phyloP scores from a whole-genome alignment of 2,113 vertebrate genomes.

The Trachemys scripta region DNA sequence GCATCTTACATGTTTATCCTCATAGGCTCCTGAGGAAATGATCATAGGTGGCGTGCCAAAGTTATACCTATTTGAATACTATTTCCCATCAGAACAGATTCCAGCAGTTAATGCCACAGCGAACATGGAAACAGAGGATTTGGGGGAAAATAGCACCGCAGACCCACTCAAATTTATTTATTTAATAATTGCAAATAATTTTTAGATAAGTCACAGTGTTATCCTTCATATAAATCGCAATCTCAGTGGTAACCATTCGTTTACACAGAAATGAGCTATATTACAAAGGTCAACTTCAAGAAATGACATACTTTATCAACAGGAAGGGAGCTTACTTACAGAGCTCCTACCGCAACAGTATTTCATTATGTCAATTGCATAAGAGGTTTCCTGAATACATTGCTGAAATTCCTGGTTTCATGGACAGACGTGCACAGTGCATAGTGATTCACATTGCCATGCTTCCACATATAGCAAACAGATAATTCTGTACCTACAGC shows the following conservation, averaged over 20 bases:
- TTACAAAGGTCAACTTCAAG: slow-evolving; percentile 34
- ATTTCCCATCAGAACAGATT: slow-evolving; percentile 23
- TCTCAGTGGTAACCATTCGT: slow-evolving; percentile 46
- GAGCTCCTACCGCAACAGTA: background rate
- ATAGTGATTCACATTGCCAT: background rate
- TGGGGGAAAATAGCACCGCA: background rate
- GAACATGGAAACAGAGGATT: background rate
- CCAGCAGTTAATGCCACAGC: background rate
- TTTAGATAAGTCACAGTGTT: slow-evolving; percentile 50
- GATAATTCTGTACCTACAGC: background rate
- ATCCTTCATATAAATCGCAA: slow-evolving; percentile 41
- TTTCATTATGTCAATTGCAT: background rate
- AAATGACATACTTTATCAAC: background rate
- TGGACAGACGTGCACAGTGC: background rate
- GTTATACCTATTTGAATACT: background rate
- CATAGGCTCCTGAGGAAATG: background rate
- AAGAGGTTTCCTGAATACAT: background rate
- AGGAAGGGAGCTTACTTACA: background rate
- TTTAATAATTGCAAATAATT: slow-evolving; percentile 50
- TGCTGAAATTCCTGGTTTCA: background rate
- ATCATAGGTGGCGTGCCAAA: background rate
- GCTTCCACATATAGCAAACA: background rate
- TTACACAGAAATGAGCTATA: slow-evolving; percentile 45
- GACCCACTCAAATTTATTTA: slow-evolving; percentile 31
- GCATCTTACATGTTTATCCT: slow-evolving; percentile 1